Conservation (phyloP, 2,113 vertebrate genomes). For the Microcebus murinus region DNA sequence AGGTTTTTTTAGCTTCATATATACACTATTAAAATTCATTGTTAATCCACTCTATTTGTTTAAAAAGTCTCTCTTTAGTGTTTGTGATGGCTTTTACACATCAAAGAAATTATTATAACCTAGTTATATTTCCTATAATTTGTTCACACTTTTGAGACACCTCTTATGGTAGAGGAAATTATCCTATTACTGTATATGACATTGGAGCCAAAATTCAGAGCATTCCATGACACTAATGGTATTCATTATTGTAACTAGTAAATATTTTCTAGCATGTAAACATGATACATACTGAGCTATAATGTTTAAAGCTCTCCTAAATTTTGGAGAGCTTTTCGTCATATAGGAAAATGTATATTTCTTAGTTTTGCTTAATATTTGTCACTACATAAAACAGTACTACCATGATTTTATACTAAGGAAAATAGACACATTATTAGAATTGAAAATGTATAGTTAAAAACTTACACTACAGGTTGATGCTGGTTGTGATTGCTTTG, state of each 20-base stretch:
- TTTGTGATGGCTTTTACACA: not conserved
- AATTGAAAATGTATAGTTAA: not conserved
- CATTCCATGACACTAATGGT: not conserved
- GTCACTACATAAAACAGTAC: not conserved
- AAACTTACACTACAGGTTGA: not conserved
- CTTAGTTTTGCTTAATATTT: not conserved
- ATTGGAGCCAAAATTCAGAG: not conserved
- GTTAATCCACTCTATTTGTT: not conserved
- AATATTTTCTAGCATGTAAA: not conserved
- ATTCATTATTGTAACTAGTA: not conserved
- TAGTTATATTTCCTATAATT: not conserved
- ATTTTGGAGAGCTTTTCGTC: not conserved
- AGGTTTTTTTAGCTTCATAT: not conserved
- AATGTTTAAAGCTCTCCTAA: not conserved
- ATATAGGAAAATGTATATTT: not conserved
- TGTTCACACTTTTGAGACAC: not conserved
- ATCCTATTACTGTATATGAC: not conserved
- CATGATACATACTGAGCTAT: not conserved
- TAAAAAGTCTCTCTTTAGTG: not conserved
- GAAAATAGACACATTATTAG: not conserved
- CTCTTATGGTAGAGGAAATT: not conserved
- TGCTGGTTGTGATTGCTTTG: no score
- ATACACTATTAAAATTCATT: not conserved
- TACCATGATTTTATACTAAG: not conserved
- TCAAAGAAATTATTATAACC: not conserved